phyloP scores from a whole-genome alignment of 2,888 invertebrate species.

The Herminia tarsipennalis region DNA sequence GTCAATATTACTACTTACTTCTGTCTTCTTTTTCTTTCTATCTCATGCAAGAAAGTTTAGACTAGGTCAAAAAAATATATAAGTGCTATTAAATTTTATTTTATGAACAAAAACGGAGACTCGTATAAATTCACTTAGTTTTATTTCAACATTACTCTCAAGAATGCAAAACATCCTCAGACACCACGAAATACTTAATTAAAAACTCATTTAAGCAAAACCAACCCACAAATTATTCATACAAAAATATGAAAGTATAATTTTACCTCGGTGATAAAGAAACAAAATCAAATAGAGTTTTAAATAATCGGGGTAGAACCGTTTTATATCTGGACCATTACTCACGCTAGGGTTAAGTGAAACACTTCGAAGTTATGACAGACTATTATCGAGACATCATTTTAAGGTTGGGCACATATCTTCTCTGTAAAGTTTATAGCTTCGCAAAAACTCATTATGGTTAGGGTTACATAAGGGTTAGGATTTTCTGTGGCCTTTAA shows the following conservation, averaged over 20 bases:
- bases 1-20: no score
- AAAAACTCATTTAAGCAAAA: conserved; percentile 6
- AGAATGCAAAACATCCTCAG: conserved; percentile 1
- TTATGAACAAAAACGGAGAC: no score
- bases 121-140: background rate
- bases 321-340: conserved; percentile 38
- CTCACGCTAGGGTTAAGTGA: conserved; percentile 41
- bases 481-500: conserved; percentile 19
- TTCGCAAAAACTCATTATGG: conserved; percentile 29
- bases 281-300: conserved; percentile 28
- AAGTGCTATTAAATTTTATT: no score
- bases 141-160: background rate
- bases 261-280: conserved; percentile 13
- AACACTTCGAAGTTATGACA: conserved; percentile 47
- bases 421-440: conserved; percentile 37
- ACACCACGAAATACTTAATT: conserved; percentile 5
- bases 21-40: no score
- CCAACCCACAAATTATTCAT: conserved; percentile 1
- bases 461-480: conserved; percentile 23
- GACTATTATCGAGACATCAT: conserved; percentile 53
- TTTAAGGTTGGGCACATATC: conserved; percentile 49
- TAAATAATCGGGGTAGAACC: conserved; percentile 31
- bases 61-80: no score
- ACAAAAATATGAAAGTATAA: conserved; percentile 8
- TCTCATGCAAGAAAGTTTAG: no score